Base-by-base conservation (phyloP, 1,140 invertebrate species). In the Caerostris darwini region DNA sequence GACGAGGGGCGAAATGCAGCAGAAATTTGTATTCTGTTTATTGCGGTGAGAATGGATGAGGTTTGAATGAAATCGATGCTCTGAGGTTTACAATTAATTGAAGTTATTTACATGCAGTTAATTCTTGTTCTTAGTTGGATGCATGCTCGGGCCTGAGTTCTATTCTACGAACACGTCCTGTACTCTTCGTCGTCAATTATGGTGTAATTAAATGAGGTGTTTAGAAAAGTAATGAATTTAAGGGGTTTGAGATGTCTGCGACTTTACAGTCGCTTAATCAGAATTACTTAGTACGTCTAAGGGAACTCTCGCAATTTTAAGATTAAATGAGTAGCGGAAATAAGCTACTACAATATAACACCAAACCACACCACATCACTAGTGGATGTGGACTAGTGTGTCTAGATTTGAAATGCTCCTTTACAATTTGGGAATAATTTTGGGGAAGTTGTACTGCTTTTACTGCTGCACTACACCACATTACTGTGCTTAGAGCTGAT, bases 221-320 rank as follows among this genome's bases (percentile, higher is more conserved):
- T 71, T 71, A 19, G 69, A 50, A 71, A 71, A 71, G 69, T 71
- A 71, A 71, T 71, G 69, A 71, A 71, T 71, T 71, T 71, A 71
- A 71, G 19, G 69, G 34, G 8, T 71, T 71, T 71, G 69, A 71
- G 34, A 71, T 19, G 69, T 71, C 69, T 3, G 8, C 69, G 50
- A 34, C 69, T 71, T 71, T n/a, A 34, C 69, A 19, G 69, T 7
- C 34, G 34, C 34, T 34, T 34, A 34, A 34, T 34, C 34, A 34
- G 2, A 34, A 34, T 34, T 34, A 34, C 34, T 34, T 34, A 34
- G 34, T 34, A 34, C 2, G 34, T 34, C 34, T 34, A 34, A 34
- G 34, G 34, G 34, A 34, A 34, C 34, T 34, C 34, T 2, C 34
- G n/a, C 34, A 34, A 0, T 34, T 34, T 34, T 34, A 34, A 34